Conservation (phyloP, 2,888 invertebrate species). For the Steinernema scapterisci region DNA sequence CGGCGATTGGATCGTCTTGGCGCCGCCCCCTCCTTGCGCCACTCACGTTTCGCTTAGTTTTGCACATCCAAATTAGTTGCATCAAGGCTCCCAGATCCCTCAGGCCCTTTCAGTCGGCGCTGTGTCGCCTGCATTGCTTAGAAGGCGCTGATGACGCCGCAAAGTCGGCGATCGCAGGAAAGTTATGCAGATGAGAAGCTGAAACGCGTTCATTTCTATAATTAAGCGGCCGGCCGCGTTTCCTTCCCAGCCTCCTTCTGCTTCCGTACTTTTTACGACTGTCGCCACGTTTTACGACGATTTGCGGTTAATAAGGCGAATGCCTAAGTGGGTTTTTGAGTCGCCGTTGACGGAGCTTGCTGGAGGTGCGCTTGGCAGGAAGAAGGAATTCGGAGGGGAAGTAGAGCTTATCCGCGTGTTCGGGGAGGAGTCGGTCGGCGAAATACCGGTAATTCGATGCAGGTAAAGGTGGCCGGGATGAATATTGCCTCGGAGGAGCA, state of each 20-base stretch:
- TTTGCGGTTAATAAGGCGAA: slow-evolving; percentile 2
- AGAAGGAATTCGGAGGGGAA: neutral
- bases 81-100: neutral
- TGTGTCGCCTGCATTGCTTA: neutral
- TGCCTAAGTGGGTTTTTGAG: neutral
- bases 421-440: neutral
- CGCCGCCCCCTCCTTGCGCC: slow-evolving; percentile 17
- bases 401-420: neutral
- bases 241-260: neutral
- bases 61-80: neutral
- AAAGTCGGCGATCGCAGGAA: neutral
- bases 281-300: slow-evolving; percentile 18
- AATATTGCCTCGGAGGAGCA: neutral
- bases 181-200: slow-evolving; percentile 26
- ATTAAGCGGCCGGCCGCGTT: slow-evolving; percentile 9
- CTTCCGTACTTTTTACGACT: neutral
- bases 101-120: neutral
- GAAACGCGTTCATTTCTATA: slow-evolving; percentile 13
- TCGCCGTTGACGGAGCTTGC: neutral
- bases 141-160: slow-evolving; percentile 2
- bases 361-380: neutral
- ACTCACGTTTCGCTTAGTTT: slow-evolving; percentile 1
- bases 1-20: slow-evolving; percentile 15
- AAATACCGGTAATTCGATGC: neutral
- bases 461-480: slow-evolving; percentile 2